Percentiles rank a stretch among this genome's conserved stretches.
Evolutionary conservation across 1,140 invertebrate species (phyloP).

Genomic region (Pachypsylla venusta): DNA sequence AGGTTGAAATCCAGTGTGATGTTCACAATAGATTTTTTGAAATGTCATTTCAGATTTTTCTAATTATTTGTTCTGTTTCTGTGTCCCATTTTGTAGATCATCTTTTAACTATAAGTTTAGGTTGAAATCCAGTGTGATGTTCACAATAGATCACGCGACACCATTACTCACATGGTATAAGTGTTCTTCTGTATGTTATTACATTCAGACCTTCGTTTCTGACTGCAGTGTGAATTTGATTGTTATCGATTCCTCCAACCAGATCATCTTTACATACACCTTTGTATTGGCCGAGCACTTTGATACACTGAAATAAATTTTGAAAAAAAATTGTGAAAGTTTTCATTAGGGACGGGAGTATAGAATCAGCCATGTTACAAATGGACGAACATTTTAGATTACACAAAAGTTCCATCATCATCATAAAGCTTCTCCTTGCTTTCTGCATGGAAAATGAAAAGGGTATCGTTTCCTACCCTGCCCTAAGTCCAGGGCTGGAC

Average conservation of each 20-base stretch:
- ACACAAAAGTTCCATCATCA: neutral
- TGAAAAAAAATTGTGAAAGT: neutral
- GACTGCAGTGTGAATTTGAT: constrained; percentile 52
- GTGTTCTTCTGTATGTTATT: constrained; percentile 57
- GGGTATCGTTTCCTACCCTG: too few species aligned
- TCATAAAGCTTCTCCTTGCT: neutral
- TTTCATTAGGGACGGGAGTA: constrained; percentile 14
- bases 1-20: too few species aligned
- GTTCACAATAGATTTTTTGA: too few species aligned
- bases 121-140: too few species aligned
- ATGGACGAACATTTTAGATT: neutral
- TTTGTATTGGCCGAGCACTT: constrained; percentile 65
- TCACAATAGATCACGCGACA: too few species aligned
- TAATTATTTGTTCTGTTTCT: too few species aligned
- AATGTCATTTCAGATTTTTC: too few species aligned
- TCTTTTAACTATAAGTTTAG: too few species aligned
- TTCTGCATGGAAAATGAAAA: too few species aligned
- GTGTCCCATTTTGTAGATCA: too few species aligned
- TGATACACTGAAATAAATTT: constrained; percentile 49
- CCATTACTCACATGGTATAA: constrained; percentile 57
- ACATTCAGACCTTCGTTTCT: constrained; percentile 57
- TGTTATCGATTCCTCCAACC: constrained; percentile 53
- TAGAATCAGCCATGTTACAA: neutral
- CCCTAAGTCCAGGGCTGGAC: neutral
- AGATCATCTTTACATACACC: constrained; percentile 70